Evolutionary conservation across 2,797 vertebrate species (phyloP).

Genomic region (Chiloscyllium punctatum): DNA sequence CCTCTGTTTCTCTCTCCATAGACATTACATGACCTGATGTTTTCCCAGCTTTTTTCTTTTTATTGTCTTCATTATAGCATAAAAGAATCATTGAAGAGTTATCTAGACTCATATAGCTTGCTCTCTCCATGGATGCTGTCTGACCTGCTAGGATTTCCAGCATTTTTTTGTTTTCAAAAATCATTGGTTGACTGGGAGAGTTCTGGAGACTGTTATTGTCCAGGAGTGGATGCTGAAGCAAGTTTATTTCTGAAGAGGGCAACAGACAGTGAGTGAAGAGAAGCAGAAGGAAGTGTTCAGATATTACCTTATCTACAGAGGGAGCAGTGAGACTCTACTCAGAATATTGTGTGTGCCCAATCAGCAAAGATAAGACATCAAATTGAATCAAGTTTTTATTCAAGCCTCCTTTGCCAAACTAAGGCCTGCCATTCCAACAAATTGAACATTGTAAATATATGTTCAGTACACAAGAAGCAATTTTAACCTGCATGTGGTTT

Average conservation of each 20-base stretch:
- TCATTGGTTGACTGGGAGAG: too few relatives aligned
- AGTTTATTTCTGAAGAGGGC: not conserved
- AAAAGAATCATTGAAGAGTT: too few relatives aligned
- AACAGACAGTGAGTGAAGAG: not conserved
- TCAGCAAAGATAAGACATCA: not conserved
- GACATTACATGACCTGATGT: too few relatives aligned
- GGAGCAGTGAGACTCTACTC: not conserved
- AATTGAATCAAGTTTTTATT: not conserved
- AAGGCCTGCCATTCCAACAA: not conserved
- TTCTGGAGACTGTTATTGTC: not conserved
- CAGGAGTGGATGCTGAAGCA: not conserved
- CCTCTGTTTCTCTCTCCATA: too few relatives aligned
- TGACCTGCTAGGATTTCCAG: too few relatives aligned
- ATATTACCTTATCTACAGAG: not conserved
- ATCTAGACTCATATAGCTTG: too few relatives aligned
- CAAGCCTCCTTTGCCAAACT: not conserved
- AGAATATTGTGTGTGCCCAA: not conserved
- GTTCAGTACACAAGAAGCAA: not conserved
- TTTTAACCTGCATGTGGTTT: not conserved
- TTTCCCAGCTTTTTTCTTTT: too few relatives aligned
- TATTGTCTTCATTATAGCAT: too few relatives aligned
- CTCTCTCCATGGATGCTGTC: too few relatives aligned
- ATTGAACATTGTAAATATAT: not conserved
- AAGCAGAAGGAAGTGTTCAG: not conserved
- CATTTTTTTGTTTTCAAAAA: too few relatives aligned